A percentile compares a stretch with the other conserved stretches of the same genome.
These are phyloP conservation scores for Pluvialis apricaria DNA, from an alignment of 2,113 vertebrate species.

Conservation along the genomic window DNA sequence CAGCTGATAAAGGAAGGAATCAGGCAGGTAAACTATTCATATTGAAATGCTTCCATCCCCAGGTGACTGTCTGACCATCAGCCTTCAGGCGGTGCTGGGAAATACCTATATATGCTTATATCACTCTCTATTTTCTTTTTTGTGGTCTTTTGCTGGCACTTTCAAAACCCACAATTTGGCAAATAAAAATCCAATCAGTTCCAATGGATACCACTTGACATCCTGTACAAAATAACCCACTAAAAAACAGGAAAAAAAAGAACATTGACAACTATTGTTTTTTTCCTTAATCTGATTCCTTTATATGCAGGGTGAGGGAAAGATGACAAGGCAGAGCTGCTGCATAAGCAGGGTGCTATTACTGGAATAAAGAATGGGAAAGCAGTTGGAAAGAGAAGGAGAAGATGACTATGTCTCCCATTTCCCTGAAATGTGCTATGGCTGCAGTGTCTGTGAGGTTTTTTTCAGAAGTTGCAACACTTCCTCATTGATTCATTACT, in stretches of 20 bases:
- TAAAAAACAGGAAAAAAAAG: neutral
- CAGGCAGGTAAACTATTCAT: neutral
- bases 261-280: neutral
- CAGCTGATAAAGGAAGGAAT: neutral
- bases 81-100: neutral
- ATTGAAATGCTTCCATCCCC: neutral
- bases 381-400: neutral
- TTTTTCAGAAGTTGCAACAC: neutral
- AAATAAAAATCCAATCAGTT: neutral
- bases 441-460: neutral
- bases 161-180: neutral
- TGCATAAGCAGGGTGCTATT: neutral
- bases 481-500: neutral
- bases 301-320: neutral
- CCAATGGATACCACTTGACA: neutral
- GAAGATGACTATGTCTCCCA: neutral
- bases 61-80: neutral
- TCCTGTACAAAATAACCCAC: fast-evolving
- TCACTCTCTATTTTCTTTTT: neutral
- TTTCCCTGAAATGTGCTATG: neutral
- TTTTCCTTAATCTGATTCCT: neutral
- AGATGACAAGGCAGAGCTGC: neutral
- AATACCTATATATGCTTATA: neutral
- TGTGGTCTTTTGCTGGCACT: neutral
- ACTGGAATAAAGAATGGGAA: neutral